Conservation (phyloP, 2,888 invertebrate species). For the Pterobdella sp. region DNA sequence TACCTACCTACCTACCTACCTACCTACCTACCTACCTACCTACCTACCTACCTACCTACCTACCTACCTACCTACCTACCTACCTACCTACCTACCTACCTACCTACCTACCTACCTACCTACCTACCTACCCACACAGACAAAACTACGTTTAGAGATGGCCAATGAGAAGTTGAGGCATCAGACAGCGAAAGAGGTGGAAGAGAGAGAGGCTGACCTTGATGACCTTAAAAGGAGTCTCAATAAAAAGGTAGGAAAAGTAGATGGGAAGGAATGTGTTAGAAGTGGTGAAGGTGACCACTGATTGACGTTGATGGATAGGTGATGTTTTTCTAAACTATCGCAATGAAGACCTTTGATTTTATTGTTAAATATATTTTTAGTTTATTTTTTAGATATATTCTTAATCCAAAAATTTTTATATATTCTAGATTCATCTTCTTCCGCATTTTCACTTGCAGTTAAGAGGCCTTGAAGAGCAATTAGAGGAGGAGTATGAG, state of each 20-base stretch:
- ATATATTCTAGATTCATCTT: too few species aligned
- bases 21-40: slow-evolving; percentile 25
- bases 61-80: not conserved
- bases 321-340: too few species aligned
- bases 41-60: not conserved
- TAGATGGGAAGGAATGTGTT: not conserved
- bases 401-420: too few species aligned
- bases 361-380: not conserved
- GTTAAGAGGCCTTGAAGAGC: slow-evolving; percentile 72
- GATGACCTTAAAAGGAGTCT: slow-evolving; percentile 82
- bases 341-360: too few species aligned
- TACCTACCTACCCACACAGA: slow-evolving; percentile 47
- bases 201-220: slow-evolving; percentile 82
- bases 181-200: slow-evolving; percentile 77
- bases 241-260: slow-evolving; percentile 66
- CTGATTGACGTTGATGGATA: not conserved
- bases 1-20: slow-evolving; percentile 25
- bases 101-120: not conserved
- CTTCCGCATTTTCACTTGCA: slow-evolving; percentile 38
- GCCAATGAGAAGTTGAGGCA: slow-evolving; percentile 81
- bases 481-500: slow-evolving; percentile 84
- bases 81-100: not conserved
- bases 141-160: slow-evolving; percentile 87
- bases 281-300: not conserved
- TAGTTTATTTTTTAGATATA: not conserved